Evolutionary conservation across 2,888 invertebrate species (phyloP).

Genomic region (Lagria hirta): DNA sequence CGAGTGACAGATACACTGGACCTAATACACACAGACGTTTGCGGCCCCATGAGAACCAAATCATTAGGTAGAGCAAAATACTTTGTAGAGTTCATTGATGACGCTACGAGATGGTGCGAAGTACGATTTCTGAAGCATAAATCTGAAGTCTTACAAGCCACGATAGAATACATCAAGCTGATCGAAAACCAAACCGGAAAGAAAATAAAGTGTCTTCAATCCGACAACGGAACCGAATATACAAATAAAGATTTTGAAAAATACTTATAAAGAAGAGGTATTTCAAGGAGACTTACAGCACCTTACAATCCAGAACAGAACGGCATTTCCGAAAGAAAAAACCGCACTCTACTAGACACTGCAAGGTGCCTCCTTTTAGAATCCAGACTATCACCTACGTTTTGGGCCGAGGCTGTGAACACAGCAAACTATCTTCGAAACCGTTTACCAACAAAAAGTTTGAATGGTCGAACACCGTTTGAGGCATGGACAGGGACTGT

Average conservation of each 20-base stretch:
- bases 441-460: slow-evolving; percentile 33
- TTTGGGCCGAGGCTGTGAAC: slow-evolving; percentile 46
- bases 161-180: slow-evolving; percentile 25
- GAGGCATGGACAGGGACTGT: slow-evolving; percentile 4
- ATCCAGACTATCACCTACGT: slow-evolving; percentile 30
- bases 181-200: slow-evolving; percentile 32
- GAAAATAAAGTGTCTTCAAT: slow-evolving; percentile 27
- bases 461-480: slow-evolving; percentile 10
- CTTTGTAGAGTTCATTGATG: slow-evolving; percentile 33
- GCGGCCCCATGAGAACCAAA: slow-evolving; percentile 27
- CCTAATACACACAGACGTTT: slow-evolving; percentile 33
- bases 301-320: slow-evolving; percentile 33
- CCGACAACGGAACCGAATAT: slow-evolving; percentile 33
- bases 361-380: slow-evolving; percentile 36
- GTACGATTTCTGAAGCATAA: slow-evolving; percentile 34
- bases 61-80: not conserved
- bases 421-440: slow-evolving; percentile 43
- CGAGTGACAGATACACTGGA: slow-evolving; percentile 27
- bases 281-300: slow-evolving; percentile 25
- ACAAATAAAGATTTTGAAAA: slow-evolving; percentile 23
- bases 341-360: slow-evolving; percentile 21
- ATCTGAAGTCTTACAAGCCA: slow-evolving; percentile 28
- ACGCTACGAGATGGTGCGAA: slow-evolving; percentile 31
- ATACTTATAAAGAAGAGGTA: slow-evolving; percentile 26
- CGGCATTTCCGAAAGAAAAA: slow-evolving; percentile 27